These are phyloP conservation scores for Pseudanteris insignis DNA, from an alignment of 2,888 invertebrate genomes.

Conservation along the genomic window DNA sequence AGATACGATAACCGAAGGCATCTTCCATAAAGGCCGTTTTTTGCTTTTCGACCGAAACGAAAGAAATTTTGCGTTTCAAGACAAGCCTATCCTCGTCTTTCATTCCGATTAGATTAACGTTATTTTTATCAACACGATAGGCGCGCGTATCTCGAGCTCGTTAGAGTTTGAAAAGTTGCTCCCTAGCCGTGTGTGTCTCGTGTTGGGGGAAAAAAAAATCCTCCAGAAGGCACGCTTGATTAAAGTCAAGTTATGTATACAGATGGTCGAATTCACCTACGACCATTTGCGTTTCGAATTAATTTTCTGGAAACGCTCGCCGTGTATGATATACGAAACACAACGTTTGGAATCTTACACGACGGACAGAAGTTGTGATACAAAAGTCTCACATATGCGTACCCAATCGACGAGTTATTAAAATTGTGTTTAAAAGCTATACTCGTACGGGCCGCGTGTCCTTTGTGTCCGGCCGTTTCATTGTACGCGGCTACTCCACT, in stretches of 20 bases:
- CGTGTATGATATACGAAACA: constrained; percentile 2
- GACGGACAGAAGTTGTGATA: too few species aligned
- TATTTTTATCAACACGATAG: too few species aligned
- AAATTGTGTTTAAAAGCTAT: constrained; percentile 13
- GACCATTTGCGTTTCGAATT: constrained; percentile 40
- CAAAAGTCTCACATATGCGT: constrained; percentile 30
- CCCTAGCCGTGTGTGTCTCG: too few species aligned
- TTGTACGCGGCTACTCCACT: neutral
- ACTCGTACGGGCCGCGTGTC: neutral
- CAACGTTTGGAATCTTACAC: neutral
- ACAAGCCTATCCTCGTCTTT: too few species aligned
- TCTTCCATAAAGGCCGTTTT: too few species aligned
- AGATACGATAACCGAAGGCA: too few species aligned
- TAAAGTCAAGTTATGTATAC: constrained; percentile 34
- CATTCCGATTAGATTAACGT: too few species aligned
- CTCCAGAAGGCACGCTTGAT: constrained; percentile 32
- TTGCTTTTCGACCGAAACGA: too few species aligned
- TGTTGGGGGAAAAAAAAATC: too few species aligned
- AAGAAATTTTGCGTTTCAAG: too few species aligned
- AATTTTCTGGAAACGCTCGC: constrained; percentile 27
- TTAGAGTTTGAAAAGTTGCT: too few species aligned
- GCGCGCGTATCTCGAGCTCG: too few species aligned
- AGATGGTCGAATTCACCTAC: constrained; percentile 31
- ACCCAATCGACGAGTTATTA: constrained; percentile 15
- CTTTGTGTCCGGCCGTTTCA: constrained; percentile 1